These are phyloP conservation scores for Petrocephalus sullivani DNA, from an alignment of 2,797 vertebrate genomes.

Conservation along the genomic window DNA sequence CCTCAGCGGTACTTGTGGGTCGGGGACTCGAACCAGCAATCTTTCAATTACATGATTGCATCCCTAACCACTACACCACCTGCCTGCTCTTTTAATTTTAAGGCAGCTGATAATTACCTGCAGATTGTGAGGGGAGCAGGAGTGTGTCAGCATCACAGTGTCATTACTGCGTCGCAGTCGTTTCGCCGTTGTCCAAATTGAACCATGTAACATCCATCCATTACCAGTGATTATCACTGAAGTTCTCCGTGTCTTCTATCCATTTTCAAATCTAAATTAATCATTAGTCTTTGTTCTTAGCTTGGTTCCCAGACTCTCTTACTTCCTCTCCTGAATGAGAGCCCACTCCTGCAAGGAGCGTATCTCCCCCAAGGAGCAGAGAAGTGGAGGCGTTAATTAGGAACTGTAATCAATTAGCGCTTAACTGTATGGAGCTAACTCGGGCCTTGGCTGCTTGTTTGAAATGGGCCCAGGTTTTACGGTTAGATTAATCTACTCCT, in stretches of 20 bases:
- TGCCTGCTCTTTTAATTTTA: too few relatives aligned
- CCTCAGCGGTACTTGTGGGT: too few relatives aligned
- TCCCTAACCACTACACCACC: too few relatives aligned
- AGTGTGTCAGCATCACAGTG: neutral
- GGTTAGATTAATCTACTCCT: neutral
- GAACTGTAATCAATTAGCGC: neutral
- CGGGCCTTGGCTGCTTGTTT: neutral
- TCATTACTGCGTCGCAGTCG: constrained; percentile 20
- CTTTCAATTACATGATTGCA: too few relatives aligned
- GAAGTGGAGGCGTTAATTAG: neutral
- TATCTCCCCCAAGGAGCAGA: neutral
- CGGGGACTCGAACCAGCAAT: too few relatives aligned
- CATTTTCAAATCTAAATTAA: constrained; percentile 13
- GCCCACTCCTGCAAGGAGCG: neutral
- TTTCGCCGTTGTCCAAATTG: constrained; percentile 44
- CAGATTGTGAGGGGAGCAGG: neutral
- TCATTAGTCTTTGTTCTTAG: constrained; percentile 16
- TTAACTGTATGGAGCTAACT: neutral
- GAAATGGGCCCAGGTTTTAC: neutral
- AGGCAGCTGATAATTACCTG: neutral
- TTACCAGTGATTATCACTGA: neutral
- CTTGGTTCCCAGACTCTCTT: neutral
- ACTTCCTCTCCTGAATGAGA: neutral
- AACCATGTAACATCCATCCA: constrained; percentile 29
- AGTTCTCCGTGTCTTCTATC: neutral